Base-by-base conservation (phyloP, 2,888 invertebrate genomes). In the Thera britannica region DNA sequence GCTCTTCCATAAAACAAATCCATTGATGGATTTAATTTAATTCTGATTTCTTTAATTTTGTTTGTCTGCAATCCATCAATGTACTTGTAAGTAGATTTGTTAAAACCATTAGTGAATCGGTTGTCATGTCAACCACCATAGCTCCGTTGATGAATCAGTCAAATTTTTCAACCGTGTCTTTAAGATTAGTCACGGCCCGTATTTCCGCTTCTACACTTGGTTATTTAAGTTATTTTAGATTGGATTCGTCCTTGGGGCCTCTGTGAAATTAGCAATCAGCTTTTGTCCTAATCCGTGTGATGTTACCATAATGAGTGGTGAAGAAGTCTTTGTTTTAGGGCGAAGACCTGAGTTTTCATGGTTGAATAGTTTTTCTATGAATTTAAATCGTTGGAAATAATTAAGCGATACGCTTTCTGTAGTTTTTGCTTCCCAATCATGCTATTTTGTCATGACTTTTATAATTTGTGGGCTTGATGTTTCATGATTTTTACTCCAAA, bases 181-280 rank as follows among this genome's bases (percentile, higher is more conserved):
- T 52, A 57, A 23, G 7, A 80, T 84, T 82, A 73, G 82, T 79
- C 77, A 79, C 78, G 65, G 58, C 79, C 78, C 77, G 77, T 72
- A 79, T 81, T 80, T 82, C 81, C 80, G 83, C 79, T 72, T 78
- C 75, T 79, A 67, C 71, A 74, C 62, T 72, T 23, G 23, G 23
- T 23, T 23, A 23, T 23, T 23, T 71, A 72, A 76, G 78, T 77
- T 56, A 72, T 71, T 77, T 73, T 75, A 73, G 68, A 75, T 76
- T 58, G 38, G 61, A 65, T 48, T 58, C 67, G 78, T 79, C 80
- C 80, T 79, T 77, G 77, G 72, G 73, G 77, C 71, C 73, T 78
- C 79, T 78, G 79, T 79, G 79, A 81, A 80, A 82, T 81, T 79
- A 73, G 68, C 72, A 71, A 75, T 74, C 77, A 49, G 38, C 55